Evolutionary conservation across 2,797 vertebrate genomes (phyloP), one percentile per base, ranked within the genome.

Genomic region (Pachyuromys duprasi): DNA sequence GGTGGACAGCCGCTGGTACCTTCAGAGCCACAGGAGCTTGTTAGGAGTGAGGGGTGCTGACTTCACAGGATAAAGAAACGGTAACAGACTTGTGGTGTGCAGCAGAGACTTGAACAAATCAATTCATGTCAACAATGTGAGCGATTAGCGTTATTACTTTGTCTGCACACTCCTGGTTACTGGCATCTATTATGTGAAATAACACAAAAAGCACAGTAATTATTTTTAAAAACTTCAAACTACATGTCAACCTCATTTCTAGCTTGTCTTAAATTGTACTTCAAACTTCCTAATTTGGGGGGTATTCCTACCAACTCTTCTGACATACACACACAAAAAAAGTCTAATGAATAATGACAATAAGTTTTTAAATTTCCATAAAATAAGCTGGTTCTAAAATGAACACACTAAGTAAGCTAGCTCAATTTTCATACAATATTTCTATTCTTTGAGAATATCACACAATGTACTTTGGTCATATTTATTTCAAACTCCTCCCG

Each of bases 231-330:
- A 63, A 28, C 88, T 57, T 86, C 91, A 93, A 91, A 91, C 31
- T 36, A 82, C 92, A 96, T 33, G 67, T 78, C 89, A 95, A 90
- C n/a, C 17, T 95, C 78, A 94, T 81, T 96, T 95, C 26, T 90
- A 90, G 69, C 62, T 95, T 96, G 57, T 92, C 90, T 90, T 97
- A n/a, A 89, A 92, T 79, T 95, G 76, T 70, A 96, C 57, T 79
- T 96, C 55, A 94, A 94, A 96, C 63, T 96, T 92, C 49, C 86
- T 96, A 96, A 87, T 70, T 14, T 42, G 22, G 63, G 8, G 75
- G 8, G 90, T 89, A 90, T 83, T 94, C 36, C 84, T 95, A 96
- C 84, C 70, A 90, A 93, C 62, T 91, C 36, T 86, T 89, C 86
- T 90, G 62, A 92, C 57, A 94, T 57, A 94, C 0, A 94, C 57